Base-by-base conservation (phyloP, 1,140 invertebrate genomes). In the Paralvinella palmiformis region DNA sequence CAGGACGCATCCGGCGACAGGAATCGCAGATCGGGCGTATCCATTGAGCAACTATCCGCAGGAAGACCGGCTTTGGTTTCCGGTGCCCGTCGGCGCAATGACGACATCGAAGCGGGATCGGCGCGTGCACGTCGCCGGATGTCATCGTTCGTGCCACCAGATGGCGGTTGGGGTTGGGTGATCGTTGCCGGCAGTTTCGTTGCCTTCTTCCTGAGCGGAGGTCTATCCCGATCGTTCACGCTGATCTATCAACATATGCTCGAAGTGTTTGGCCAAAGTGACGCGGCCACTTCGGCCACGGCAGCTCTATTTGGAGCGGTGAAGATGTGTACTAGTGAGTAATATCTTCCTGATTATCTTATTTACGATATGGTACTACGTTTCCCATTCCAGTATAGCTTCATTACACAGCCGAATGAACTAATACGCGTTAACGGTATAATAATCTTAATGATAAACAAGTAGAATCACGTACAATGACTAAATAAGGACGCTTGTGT, bases 121-220 rank as follows among this genome's bases (percentile, higher is more conserved):
- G 13, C n/a, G n/a, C 37, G 13, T 13, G n/a, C 5, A 7, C n/a
- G 27, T 4, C 10, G 5, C 24, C 24, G 13, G 48, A 52, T 27
- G 48, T 27, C 24, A 52, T 29, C 48, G 7, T 29, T 29, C 13
- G 86, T 88, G 36, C 87, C 90, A 7, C 90, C 89, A 0, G 89
- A 92, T 72, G 91, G 91, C 31, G 91, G 91, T 32, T 94, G 65
- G 85, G 93, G 74, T 83, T 95, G 62, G 90, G 87, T 77, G 84
- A 88, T 77, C 0, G 91, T 95, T 0, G 78, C 89, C 5, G 87
- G 91, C 1, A 88, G 91, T 0, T 96, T 96, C 74, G 85, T 93
- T 79, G 88, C 93, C 37, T 94, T 93, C 74, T 81, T 95, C 20
- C 94, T 96, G 69, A 91, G 91, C 31, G 94, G 96, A 79, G 94